Evolutionary conservation across 2,888 invertebrate genomes (phyloP).

Genomic region (Ischnus inquisitorius): DNA sequence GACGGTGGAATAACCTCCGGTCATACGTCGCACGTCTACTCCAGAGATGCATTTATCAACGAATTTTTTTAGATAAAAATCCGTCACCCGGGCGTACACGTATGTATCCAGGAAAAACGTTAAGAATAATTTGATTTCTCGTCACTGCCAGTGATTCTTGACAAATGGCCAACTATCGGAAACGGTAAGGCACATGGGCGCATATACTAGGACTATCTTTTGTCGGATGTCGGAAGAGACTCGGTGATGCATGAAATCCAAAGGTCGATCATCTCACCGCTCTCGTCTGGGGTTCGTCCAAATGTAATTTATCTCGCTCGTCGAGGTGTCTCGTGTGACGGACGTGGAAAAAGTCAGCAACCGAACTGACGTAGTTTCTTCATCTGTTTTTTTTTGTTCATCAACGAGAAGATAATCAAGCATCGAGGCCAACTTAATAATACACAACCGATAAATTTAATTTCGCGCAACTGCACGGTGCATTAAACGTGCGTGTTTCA

Average conservation of each 20-base stretch:
- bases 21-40: neutral
- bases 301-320: constrained; percentile 67
- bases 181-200: constrained; percentile 22
- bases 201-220: constrained; percentile 2
- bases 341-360: constrained; percentile 54
- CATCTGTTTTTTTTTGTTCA: constrained; percentile 4
- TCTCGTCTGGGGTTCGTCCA: constrained; percentile 41
- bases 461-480: no score
- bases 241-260: constrained; percentile 23
- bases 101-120: constrained; percentile 43
- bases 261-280: constrained; percentile 46
- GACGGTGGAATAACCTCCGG: neutral
- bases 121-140: constrained; percentile 64
- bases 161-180: constrained; percentile 56
- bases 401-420: neutral
- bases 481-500: no score
- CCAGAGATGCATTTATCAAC: constrained; percentile 53
- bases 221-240: constrained; percentile 14
- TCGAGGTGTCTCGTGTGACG: constrained; percentile 40
- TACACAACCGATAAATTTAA: no score
- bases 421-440: no score
- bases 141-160: constrained; percentile 59
- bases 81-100: constrained; percentile 1
- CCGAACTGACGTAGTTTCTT: constrained; percentile 21
- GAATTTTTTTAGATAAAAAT: constrained; percentile 27